Base-by-base conservation (phyloP, 1,140 invertebrate genomes). In the Listronotus bonariensis region DNA sequence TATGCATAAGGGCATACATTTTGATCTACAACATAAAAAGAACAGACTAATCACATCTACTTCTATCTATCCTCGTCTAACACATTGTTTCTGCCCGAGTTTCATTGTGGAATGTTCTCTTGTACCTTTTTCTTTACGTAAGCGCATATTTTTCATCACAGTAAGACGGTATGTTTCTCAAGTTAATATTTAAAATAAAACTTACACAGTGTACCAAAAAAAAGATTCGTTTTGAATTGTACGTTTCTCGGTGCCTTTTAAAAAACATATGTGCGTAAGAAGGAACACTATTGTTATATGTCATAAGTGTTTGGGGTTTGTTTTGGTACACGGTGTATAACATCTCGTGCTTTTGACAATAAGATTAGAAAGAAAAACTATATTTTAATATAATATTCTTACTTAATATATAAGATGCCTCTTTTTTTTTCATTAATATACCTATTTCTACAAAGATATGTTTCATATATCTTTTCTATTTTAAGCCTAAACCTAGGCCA, bases 121-220 rank as follows among this genome's bases (percentile, higher is more conserved):
- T 52, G 15, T 46, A 48, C 45, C 11, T 48, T 52, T 52, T 34
- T 46, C 10, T 31, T 49, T 40, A 15, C 48, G 9, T 51, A 60
- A 49, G 46, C 45, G 57, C 57, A 60, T 60, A 49, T 49, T 32
- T 60, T 36, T 12, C 36, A 62, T 62, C 59, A 62, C 59, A 62
- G 59, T 53, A 62, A 61, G 59, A 62, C 41, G 48, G 49, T 53
- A 53, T 52, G 31, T 20, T 48, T 41, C 11, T 60, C 31, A 41
- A 60, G 45, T 58, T 46, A 51, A 60, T 38, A 12, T 56, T 15
- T 8, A 49, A 49, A 18, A 6, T 49, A 20, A 15, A 43, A 15
- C 14, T 18, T 43, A 14, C 34, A 52, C 11, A 9, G 49, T 36
- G 11, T 8, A 36, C 49, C 31, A 48, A 48, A 48, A 20, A 43